A percentile compares a stretch with the other conserved stretches of the same genome.
These are phyloP conservation scores for Pycnonotus jocosus DNA, from an alignment of 2,113 vertebrate genomes.

Conservation along the genomic window DNA sequence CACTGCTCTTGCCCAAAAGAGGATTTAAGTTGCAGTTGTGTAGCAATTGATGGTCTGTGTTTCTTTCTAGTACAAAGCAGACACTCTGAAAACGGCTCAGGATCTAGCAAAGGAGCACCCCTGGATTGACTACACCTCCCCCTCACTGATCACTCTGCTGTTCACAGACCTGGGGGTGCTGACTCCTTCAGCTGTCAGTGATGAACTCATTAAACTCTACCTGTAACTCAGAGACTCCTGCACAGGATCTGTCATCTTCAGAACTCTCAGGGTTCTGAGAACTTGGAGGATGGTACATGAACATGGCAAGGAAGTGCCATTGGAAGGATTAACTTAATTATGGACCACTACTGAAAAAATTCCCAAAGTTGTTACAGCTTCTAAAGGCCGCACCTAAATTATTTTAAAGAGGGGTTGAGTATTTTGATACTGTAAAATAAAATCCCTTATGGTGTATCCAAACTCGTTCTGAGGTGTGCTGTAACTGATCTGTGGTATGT, in stretches of 20 bases:
- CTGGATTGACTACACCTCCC: constrained; percentile 92
- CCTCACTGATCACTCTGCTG: constrained; percentile 90
- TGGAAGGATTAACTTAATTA: background rate
- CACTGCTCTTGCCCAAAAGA: background rate
- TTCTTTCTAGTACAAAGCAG: constrained; percentile 87
- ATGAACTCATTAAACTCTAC: constrained; percentile 98
- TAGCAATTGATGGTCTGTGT: background rate
- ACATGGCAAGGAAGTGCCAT: background rate
- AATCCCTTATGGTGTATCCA: background rate
- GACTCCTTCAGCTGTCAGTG: constrained; percentile 93
- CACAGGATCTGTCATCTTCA: background rate
- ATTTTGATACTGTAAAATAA: background rate
- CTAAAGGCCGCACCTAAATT: constrained; percentile 17
- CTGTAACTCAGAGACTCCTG: constrained; percentile 67
- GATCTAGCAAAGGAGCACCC: constrained; percentile 89
- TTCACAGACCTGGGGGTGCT: constrained; percentile 96
- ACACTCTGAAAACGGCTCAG: constrained; percentile 77
- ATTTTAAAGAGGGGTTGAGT: background rate
- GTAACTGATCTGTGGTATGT: background rate
- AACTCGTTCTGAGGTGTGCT: background rate
- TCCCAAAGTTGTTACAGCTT: background rate
- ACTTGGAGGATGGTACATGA: background rate
- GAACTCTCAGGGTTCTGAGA: background rate
- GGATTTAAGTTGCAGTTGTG: background rate
- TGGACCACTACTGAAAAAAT: background rate